These are phyloP conservation scores for Tethea ocularis DNA, from an alignment of 2,888 invertebrate species.

Conservation along the genomic window DNA sequence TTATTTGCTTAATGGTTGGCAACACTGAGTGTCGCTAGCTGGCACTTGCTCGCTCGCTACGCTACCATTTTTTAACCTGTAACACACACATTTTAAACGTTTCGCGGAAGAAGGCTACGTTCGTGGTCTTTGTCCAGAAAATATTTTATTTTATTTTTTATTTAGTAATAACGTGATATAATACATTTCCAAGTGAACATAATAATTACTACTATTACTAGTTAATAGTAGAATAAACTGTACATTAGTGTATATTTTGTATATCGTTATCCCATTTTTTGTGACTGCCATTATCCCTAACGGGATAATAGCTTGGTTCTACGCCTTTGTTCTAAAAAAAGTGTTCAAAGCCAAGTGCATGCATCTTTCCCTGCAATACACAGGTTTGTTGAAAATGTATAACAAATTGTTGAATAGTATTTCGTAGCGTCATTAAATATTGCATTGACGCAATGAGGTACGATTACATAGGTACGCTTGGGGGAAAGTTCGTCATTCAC, in stretches of 20 bases:
- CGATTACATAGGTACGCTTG: conserved; percentile 61
- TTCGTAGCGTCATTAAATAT: conserved; percentile 36
- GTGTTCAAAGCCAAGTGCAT: conserved; percentile 83
- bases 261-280: conserved; percentile 49
- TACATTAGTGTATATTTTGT: conserved; percentile 53
- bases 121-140: conserved; percentile 65
- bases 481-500: conserved; percentile 75
- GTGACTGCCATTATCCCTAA: conserved; percentile 81
- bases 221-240: conserved; percentile 59
- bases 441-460: conserved; percentile 56
- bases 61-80: neutral
- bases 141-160: conserved; percentile 66
- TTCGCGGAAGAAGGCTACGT: conserved; percentile 73
- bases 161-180: conserved; percentile 56
- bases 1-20: conserved; percentile 17
- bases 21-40: conserved; percentile 29
- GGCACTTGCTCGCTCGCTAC: conserved; percentile 10
- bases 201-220: conserved; percentile 55
- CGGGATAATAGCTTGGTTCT: conserved; percentile 82
- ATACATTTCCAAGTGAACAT: conserved; percentile 47
- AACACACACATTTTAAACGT: conserved; percentile 45
- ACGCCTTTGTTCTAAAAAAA: conserved; percentile 78
- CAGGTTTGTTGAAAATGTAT: conserved; percentile 62
- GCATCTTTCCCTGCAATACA: conserved; percentile 83
- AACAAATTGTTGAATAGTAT: conserved; percentile 13